Evolutionary conservation across 2,797 vertebrate genomes (phyloP), one percentile per base, ranked within the genome.

Genomic region (Limosa lapponica): DNA sequence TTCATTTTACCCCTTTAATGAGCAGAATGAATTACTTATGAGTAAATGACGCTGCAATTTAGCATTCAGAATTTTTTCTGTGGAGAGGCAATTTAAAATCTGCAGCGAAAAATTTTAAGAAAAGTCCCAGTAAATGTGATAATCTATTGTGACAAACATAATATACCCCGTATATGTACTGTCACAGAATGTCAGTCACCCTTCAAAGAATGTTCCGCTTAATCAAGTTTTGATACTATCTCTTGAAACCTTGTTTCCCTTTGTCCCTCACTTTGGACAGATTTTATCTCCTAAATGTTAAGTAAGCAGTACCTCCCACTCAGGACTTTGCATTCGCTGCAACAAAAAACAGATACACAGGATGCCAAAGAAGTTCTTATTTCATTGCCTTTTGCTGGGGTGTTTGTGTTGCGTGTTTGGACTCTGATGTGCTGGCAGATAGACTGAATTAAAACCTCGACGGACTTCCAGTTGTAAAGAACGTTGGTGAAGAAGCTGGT

Each of bases 401-500:
- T 64, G n/a, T 27, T 13, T 7, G 14, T 81, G 39, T 67, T 54
- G 61, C 23, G 1, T 25, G 8, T 51, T 58, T 39, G 83, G 23
- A 19, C 39, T 27, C 49, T 34, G 37, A 10, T 15, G 30, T 25
- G 43, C 23, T 78, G 87, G 52, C 52, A 80, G 59, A 27, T 34
- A 36, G 67, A 11, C 58, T 19, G 39, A 65, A 32, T 62, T 41
- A 72, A 88, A 82, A 24, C 55, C 52, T 64, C 44, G 24, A 72
- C 48, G 65, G 69, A 10, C 52, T 93, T 41, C 16, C 19, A 2
- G 37, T 10, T 43, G 6, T 55, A 8, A 10, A 77, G 44, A 6
- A 3, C 28, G 1, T 30, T 57, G 67, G 8, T 36, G 28, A 43
- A 20, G 71, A 48, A 55, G 27, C 65, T 62, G 0, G 0, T 34